Conservation (phyloP, 1,140 invertebrate genomes). For the Coelopa frigida region DNA sequence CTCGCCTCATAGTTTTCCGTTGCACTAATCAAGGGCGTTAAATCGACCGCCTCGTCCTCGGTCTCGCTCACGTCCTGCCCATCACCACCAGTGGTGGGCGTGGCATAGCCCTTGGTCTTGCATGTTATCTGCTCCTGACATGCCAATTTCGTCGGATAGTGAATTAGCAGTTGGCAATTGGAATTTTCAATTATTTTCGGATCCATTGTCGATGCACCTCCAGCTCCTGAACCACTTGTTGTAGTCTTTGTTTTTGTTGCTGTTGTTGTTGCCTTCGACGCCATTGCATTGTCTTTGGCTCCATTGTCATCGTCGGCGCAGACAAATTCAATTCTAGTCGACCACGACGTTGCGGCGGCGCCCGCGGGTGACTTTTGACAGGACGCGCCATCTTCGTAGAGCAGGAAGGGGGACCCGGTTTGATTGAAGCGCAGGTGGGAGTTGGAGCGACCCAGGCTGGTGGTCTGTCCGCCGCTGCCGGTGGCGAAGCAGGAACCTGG, state of each 20-base stretch:
- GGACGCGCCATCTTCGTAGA: conserved; percentile 47
- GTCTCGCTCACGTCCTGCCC: conserved; percentile 26
- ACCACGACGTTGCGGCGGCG: conserved; percentile 28
- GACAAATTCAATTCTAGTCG: conserved; percentile 49
- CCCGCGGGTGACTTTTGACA: conserved; percentile 27
- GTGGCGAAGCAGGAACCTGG: conserved; percentile 33
- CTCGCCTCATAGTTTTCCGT: conserved; percentile 46
- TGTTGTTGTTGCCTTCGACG: neutral
- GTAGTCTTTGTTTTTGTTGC: too few relatives aligned
- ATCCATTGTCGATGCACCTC: neutral
- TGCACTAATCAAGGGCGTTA: conserved; percentile 45
- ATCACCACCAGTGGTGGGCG: too few relatives aligned
- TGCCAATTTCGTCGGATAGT: conserved; percentile 45
- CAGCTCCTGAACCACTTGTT: too few relatives aligned
- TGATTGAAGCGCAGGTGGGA: conserved; percentile 47
- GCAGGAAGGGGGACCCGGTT: conserved; percentile 47
- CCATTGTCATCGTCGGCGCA: conserved; percentile 44
- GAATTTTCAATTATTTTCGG: conserved; percentile 46
- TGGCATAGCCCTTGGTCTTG: conserved; percentile 22
- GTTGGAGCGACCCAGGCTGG: conserved; percentile 45
- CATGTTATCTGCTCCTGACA: conserved; percentile 45
- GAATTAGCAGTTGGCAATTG: conserved; percentile 46
- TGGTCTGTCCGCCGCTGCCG: conserved; percentile 27
- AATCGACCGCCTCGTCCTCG: conserved; percentile 37
- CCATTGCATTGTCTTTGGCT: conserved; percentile 24